Evolutionary conservation across 2,113 vertebrate species (phyloP), one percentile per base, ranked within the genome.

Genomic region (Hippolais icterina): DNA sequence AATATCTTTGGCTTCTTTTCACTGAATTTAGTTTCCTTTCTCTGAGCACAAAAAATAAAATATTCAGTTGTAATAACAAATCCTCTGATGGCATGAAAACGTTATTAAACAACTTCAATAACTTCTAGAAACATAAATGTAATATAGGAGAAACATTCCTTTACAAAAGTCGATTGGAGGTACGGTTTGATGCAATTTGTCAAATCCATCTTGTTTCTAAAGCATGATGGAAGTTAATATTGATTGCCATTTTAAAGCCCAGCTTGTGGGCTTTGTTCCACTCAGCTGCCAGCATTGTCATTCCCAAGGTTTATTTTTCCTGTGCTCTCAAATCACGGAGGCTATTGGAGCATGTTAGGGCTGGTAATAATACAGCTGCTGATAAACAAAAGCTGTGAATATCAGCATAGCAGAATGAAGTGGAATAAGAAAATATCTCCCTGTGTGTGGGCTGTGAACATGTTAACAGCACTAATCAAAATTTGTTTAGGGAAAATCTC

Each of bases 331-430:
- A 64, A 94, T 93, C 80, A 53, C 5, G 5, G 72, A 68, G 83
- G 49, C 74, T 89, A 39, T 41, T 92, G 92, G 80, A 95, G 90
- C 92, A 89, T 93, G 82, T 80, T 80, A 93, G 44, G 46, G 68
- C 35, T 88, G 79, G 56, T 74, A 92, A 83, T 80, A 94, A 83
- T 12, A 64, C 42, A 92, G 56, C 47, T 88, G 64, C 74, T 86
- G 91, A 91, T 93, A 95, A 95, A 96, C 59, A 94, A 90, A 94
- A 93, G 70, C 93, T 94, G 82, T 61, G 83, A n/a, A 44, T 74
- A 90, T 59, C 75, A 81, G 64, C 76, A 64, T 60, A 44, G 79
- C 35, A 94, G 37, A 93, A 37, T 64, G 54, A 83, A 86, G 28
- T 18, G 24, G 24, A 94, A 71, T 33, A 66, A 56, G 56, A 84